Evolutionary conservation across 2,888 invertebrate genomes (phyloP).

Genomic region (Argyra leucocephala): DNA sequence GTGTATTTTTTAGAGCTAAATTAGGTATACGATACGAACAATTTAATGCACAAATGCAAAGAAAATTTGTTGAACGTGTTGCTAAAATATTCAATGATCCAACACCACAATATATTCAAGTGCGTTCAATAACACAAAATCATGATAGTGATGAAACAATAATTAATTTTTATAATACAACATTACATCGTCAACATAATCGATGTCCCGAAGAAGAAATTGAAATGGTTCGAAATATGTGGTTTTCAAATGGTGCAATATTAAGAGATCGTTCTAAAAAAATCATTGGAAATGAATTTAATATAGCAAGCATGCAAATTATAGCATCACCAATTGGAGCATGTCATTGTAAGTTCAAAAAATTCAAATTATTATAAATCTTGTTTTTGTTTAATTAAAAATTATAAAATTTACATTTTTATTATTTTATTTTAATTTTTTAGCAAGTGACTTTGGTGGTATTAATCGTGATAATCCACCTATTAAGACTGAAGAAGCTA

Average conservation of each 20-base stretch:
- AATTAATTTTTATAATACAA: slow-evolving; percentile 72
- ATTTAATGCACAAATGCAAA: slow-evolving; percentile 66
- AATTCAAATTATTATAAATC: too few species aligned
- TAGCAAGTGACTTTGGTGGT: slow-evolving; percentile 32
- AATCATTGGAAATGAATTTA: slow-evolving; percentile 55
- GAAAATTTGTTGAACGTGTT: slow-evolving; percentile 72
- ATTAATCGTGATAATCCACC: slow-evolving; percentile 35
- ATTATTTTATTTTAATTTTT: not conserved
- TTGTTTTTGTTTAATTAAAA: not conserved
- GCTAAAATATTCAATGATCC: slow-evolving; percentile 67
- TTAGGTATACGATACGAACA: slow-evolving; percentile 60
- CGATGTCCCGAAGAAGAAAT: slow-evolving; percentile 72
- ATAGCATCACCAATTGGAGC: slow-evolving; percentile 42
- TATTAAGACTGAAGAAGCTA: slow-evolving; percentile 35
- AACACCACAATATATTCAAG: slow-evolving; percentile 61
- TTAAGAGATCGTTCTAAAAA: slow-evolving; percentile 47
- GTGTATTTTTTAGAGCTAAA: slow-evolving; percentile 72
- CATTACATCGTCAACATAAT: slow-evolving; percentile 41
- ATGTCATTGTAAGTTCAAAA: slow-evolving; percentile 45
- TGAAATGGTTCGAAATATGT: slow-evolving; percentile 57
- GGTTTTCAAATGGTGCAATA: slow-evolving; percentile 56
- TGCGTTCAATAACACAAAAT: slow-evolving; percentile 53
- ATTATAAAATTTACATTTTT: not conserved
- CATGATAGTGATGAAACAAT: slow-evolving; percentile 52
- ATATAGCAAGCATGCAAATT: slow-evolving; percentile 48